These are phyloP conservation scores for Sceliomorpha sp. DNA, from an alignment of 2,888 invertebrate genomes.

Conservation along the genomic window DNA sequence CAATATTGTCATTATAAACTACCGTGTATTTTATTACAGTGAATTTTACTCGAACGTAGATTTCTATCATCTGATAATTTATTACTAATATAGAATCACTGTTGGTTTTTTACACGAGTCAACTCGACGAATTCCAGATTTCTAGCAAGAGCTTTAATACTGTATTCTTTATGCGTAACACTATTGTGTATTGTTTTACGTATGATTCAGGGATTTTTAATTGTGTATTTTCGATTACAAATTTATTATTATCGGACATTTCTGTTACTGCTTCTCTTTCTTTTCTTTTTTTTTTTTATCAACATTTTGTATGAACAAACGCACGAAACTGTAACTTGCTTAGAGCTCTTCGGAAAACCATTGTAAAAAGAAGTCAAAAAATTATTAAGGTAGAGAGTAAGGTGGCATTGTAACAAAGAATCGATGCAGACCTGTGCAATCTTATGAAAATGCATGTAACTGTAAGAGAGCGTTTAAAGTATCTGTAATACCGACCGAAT, in stretches of 20 bases:
- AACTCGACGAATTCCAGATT: constrained; percentile 4
- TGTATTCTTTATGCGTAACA: constrained; percentile 1
- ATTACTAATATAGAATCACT: neutral
- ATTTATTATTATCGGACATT: neutral
- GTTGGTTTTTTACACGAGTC: constrained; percentile 3
- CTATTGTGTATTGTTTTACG: neutral
- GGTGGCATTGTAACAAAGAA: constrained; percentile 6
- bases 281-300: too few species aligned
- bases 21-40: constrained; percentile 4
- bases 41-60: constrained; percentile 9
- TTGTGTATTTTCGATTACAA: constrained; percentile 1
- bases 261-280: neutral
- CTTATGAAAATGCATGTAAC: too few species aligned
- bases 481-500: too few species aligned
- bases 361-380: constrained; percentile 11
- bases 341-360: constrained; percentile 2
- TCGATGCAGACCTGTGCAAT: constrained; percentile 10
- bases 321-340: neutral
- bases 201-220: constrained; percentile 2
- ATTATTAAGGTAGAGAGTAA: constrained; percentile 10
- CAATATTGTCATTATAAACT: too few species aligned
- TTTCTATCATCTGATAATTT: constrained; percentile 14
- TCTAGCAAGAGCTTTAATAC: neutral
- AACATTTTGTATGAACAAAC: constrained; percentile 1
- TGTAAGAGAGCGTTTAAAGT: too few species aligned